phyloP scores from a whole-genome alignment of 2,113 vertebrate species.

The Pseudonaja textilis region DNA sequence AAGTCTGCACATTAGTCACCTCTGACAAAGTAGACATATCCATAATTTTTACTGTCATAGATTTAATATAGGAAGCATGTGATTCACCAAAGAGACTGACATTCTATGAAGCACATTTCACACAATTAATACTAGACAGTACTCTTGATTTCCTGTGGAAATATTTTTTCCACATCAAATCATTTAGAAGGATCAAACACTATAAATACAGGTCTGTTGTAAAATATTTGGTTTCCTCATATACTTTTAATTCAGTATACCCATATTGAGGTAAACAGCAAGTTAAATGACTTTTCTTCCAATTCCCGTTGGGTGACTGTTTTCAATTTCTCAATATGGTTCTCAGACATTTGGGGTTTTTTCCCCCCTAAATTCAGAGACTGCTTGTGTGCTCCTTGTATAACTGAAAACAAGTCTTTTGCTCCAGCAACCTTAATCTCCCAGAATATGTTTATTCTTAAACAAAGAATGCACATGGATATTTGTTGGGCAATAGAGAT shows the following conservation, averaged over 20 bases:
- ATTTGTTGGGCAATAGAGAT: slow-evolving; percentile 55
- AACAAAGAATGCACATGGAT: slow-evolving; percentile 64
- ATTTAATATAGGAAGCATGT: not conserved
- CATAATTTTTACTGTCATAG: not conserved
- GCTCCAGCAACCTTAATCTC: slow-evolving; percentile 59
- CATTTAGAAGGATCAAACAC: not conserved
- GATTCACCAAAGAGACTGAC: not conserved
- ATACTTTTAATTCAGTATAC: not conserved
- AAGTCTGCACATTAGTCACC: not conserved
- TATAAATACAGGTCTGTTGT: not conserved
- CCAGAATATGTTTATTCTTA: slow-evolving; percentile 60
- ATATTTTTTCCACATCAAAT: not conserved
- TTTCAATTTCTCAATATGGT: not conserved
- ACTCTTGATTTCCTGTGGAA: not conserved
- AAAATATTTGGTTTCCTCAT: not conserved
- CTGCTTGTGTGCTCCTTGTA: not conserved
- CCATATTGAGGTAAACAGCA: not conserved
- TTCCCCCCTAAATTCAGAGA: not conserved
- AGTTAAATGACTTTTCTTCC: not conserved
- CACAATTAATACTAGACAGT: not conserved
- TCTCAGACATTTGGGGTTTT: not conserved
- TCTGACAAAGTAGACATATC: not conserved
- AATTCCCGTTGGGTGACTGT: not conserved
- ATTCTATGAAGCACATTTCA: not conserved
- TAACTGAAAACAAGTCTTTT: slow-evolving; percentile 50